These are phyloP conservation scores for Pollimyrus isidori DNA, from an alignment of 2,113 vertebrate species.

Conservation along the genomic window DNA sequence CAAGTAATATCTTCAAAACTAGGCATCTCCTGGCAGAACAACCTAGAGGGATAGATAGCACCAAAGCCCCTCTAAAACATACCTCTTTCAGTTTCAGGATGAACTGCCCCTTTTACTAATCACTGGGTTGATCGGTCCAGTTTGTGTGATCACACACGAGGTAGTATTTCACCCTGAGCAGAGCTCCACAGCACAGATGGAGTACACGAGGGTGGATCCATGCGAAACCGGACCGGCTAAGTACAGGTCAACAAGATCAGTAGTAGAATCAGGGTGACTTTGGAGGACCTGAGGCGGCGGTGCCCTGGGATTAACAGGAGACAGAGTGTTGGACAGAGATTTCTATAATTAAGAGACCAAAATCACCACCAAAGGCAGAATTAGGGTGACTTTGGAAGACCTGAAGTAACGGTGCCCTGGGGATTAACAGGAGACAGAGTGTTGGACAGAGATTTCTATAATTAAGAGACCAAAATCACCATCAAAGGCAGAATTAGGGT, in stretches of 20 bases:
- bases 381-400: too few species aligned
- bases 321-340: not conserved
- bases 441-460: not conserved
- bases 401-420: not conserved
- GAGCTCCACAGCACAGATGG: not conserved
- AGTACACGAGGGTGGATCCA: not conserved
- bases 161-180: not conserved
- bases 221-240: not conserved
- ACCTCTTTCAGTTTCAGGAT: not conserved
- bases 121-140: not conserved
- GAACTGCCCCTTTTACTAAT: not conserved
- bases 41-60: not conserved
- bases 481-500: not conserved
- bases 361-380: not conserved
- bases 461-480: not conserved
- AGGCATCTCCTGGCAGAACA: not conserved
- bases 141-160: not conserved
- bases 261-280: not conserved
- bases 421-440: not conserved
- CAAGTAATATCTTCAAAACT: not conserved
- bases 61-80: not conserved
- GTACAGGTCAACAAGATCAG: not conserved
- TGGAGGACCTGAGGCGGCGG: not conserved
- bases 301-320: not conserved
- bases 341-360: not conserved